phyloP scores from a whole-genome alignment of 2,113 vertebrate genomes.

The Naja naja region DNA sequence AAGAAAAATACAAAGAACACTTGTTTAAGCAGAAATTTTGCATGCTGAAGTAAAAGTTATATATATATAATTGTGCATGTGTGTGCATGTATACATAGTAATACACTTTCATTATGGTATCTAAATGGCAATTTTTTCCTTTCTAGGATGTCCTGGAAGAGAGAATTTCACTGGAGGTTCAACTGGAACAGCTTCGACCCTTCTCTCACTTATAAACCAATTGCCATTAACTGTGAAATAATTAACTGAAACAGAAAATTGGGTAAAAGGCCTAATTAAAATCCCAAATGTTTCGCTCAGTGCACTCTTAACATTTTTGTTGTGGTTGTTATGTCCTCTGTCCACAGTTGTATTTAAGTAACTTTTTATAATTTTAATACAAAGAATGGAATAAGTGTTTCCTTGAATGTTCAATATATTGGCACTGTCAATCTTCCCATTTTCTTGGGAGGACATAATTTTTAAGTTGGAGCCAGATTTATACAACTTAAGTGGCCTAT shows the following conservation, averaged over 20 bases:
- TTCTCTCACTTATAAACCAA: conserved; percentile 95
- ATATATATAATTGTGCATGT: not conserved
- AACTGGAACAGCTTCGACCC: conserved; percentile 98
- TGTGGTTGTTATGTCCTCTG: conserved; percentile 74
- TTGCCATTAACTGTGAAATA: conserved; percentile 79
- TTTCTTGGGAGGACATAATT: conserved; percentile 35
- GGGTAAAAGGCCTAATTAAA: conserved; percentile 76
- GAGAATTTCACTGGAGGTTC: conserved; percentile 98
- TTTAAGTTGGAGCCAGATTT: conserved; percentile 49
- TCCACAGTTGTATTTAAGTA: conserved; percentile 77
- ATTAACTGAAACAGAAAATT: conserved; percentile 67
- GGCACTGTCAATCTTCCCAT: conserved; percentile 50
- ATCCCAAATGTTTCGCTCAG: conserved; percentile 74
- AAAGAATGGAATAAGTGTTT: conserved; percentile 59
- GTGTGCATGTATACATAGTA: not conserved
- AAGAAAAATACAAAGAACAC: not conserved
- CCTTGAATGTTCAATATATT: conserved; percentile 64
- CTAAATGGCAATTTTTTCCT: conserved; percentile 51
- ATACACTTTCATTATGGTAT: conserved; percentile 10
- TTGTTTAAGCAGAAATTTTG: not conserved
- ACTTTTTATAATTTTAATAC: conserved; percentile 76
- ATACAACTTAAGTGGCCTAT: conserved; percentile 49
- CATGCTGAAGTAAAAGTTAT: not conserved
- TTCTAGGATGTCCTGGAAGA: conserved; percentile 96
- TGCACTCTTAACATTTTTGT: conserved; percentile 73